Evolutionary conservation across 2,113 vertebrate species (phyloP), one percentile per base, ranked within the genome.

Genomic region (Zeus faber): DNA sequence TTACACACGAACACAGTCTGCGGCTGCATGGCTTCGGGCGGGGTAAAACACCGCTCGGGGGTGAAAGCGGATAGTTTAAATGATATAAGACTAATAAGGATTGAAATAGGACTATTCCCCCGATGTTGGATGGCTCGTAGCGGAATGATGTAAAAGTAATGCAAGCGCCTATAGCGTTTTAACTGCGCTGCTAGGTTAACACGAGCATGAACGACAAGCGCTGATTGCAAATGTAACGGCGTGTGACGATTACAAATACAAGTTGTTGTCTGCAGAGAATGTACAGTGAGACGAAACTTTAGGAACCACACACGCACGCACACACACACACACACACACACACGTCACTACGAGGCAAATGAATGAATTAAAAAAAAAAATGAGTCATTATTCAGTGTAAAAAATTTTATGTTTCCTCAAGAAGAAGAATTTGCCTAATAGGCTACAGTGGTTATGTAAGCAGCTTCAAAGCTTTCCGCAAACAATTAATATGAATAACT

Each of bases 221-320:
- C 55, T 81, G 80, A 85, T 72, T 75, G 62, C 39, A 52, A 77
- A 67, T 56, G 20, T 70, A 82, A 78, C 39, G 22, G 33, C 2
- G 14, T 53, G 62, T 64, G 74, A 67, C 61, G 69, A 65, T 31
- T 66, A 61, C 67, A 71, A 67, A 70, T 46, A 65, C 23, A 60
- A 39, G 35, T 16, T 40, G 40, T 62, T 74, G 72, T 61, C 74
- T 65, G 49, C 45, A 54, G 26, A 21, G n/a, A n/a, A n/a, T n/a
- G n/a, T n/a, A n/a, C n/a, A n/a, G n/a, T n/a, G n/a, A n/a, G n/a
- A n/a, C n/a, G n/a, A n/a, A n/a, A n/a, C 17, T 27, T 22, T 26
- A 33, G n/a, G 9, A n/a, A 5, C 48, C 16, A 4, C n/a, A n/a
- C 29, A 31, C 29, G 11, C 29, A 31, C 29, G 14, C 39, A 41